Percentiles rank a stretch among this genome's conserved stretches.
These are phyloP conservation scores for Branchellion lobata DNA, from an alignment of 2,888 invertebrate species.

Conservation along the genomic window DNA sequence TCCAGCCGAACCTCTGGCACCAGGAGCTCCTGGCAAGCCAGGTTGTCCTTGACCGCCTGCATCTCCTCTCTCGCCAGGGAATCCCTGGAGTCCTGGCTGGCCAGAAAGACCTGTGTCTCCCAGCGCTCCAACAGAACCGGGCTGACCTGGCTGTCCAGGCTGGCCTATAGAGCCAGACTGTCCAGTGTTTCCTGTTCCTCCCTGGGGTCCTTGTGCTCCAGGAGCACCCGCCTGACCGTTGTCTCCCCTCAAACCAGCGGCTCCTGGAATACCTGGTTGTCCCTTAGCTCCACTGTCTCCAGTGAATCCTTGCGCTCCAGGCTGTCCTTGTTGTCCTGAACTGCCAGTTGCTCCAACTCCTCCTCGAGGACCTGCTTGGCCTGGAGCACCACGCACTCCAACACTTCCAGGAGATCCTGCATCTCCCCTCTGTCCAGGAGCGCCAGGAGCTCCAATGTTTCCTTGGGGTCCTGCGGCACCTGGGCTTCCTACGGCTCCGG, in stretches of 20 bases:
- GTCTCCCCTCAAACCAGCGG: slow-evolving; percentile 12
- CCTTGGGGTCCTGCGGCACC: slow-evolving; percentile 49
- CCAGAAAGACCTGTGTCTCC: neutral
- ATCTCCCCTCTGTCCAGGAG: slow-evolving; percentile 39
- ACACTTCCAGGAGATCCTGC: slow-evolving; percentile 34
- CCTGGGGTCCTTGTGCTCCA: slow-evolving; percentile 11
- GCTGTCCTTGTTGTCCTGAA: slow-evolving; percentile 30
- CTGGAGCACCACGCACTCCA: slow-evolving; percentile 33
- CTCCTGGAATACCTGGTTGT: slow-evolving; percentile 21
- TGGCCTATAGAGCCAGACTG: slow-evolving; percentile 7
- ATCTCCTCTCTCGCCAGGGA: slow-evolving; percentile 46
- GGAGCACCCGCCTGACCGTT: slow-evolving; percentile 13
- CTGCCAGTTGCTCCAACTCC: slow-evolving; percentile 37
- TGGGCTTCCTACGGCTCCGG: slow-evolving; percentile 4
- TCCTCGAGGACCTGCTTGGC: slow-evolving; percentile 28
- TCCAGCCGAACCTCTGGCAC: slow-evolving; percentile 6
- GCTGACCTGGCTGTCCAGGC: slow-evolving; percentile 20
- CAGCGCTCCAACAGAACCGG: neutral
- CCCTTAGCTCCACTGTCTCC: slow-evolving; percentile 26
- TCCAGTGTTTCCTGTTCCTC: slow-evolving; percentile 27
- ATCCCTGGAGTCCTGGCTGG: neutral
- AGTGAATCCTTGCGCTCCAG: slow-evolving; percentile 25
- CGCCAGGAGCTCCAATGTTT: neutral
- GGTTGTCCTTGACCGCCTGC: slow-evolving; percentile 52
- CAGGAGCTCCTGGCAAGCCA: slow-evolving; percentile 32